These are phyloP conservation scores for Nymphicus hollandicus DNA, from an alignment of 2,113 vertebrate species.

Conservation along the genomic window DNA sequence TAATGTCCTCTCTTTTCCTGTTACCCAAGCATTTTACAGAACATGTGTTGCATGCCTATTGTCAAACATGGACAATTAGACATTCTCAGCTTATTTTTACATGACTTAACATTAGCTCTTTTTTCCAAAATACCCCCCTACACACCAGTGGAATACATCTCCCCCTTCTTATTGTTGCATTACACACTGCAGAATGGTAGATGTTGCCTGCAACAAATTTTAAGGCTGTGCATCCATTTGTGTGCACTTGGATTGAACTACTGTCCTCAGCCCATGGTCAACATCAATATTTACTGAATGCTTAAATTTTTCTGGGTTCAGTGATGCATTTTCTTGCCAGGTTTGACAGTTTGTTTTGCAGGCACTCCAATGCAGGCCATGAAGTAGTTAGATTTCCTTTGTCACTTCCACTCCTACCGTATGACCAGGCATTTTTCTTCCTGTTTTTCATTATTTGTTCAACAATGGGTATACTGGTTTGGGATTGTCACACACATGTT, in stretches of 20 bases:
- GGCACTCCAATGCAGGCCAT: background rate
- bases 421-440: background rate
- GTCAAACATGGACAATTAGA: slow-evolving; percentile 44
- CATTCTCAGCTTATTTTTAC: slow-evolving; percentile 29
- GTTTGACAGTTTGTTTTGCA: background rate
- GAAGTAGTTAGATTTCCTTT: background rate
- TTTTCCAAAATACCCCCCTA: background rate
- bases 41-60: slow-evolving; percentile 53
- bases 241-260: background rate
- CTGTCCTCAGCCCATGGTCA: background rate
- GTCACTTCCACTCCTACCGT: background rate
- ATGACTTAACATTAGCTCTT: background rate
- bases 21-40: slow-evolving; percentile 73
- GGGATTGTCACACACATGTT: accelerated
- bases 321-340: background rate
- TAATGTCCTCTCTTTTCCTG: slow-evolving; percentile 76
- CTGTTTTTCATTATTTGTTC: background rate
- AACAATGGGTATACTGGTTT: background rate
- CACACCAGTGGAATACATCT: background rate
- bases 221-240: background rate
- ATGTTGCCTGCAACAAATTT: background rate
- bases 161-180: background rate
- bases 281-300: background rate
- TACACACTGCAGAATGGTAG: background rate
- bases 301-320: background rate